Percentiles rank a stretch among this genome's conserved stretches.
phyloP scores from a whole-genome alignment of 92 coral and sea anemone species.

The Desmophyllum pertusum region DNA sequence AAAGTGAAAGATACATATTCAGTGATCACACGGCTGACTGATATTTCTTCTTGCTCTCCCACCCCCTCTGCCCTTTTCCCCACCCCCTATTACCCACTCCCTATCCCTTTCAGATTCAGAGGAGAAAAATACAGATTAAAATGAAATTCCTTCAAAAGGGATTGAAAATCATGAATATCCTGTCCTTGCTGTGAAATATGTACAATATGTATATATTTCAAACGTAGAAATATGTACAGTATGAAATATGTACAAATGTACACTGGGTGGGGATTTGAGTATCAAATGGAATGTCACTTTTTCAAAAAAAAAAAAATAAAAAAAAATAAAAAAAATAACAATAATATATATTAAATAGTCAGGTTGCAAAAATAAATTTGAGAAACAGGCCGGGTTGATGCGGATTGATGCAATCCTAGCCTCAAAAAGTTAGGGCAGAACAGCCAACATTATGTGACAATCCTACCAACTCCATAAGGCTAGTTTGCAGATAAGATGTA shows the following conservation, averaged over 20 bases:
- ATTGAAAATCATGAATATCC: not conserved
- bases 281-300: not conserved
- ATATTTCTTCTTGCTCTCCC: not conserved
- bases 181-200: not conserved
- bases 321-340: not conserved
- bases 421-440: not conserved
- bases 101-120: not conserved
- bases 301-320: not conserved
- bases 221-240: no score
- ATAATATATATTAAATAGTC: not conserved
- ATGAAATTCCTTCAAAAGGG: not conserved
- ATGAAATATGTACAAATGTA: no score
- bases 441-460: no score
- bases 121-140: no score
- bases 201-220: no score
- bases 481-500: not conserved
- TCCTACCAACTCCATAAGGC: not conserved
- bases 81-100: no score
- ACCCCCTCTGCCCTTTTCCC: not conserved
- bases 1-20: not conserved
- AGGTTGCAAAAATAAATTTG: not conserved
- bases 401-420: not conserved
- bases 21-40: no score
- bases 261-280: not conserved
- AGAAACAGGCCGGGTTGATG: no score